Base-by-base conservation (phyloP, 2,113 vertebrate genomes). In the Heloderma charlesbogerti region DNA sequence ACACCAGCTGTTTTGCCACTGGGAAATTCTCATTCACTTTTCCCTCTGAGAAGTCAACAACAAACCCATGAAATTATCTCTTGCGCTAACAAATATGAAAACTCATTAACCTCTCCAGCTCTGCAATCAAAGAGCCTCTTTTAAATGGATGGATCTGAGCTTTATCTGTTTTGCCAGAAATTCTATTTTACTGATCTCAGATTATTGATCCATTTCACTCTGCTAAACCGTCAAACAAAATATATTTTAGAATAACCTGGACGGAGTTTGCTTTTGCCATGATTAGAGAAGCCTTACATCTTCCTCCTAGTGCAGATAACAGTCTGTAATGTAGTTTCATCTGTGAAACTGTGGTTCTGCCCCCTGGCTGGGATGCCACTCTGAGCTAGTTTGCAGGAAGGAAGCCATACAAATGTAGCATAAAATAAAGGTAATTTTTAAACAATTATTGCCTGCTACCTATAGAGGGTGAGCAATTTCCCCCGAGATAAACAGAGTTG, bases 141-240 rank as follows among this genome's bases (percentile, higher is more conserved):
- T 96, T 94, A 96, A 96, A 94, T 92, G 86, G 90, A 93, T 95
- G 95, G 94, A 96, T 91, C 94, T 93, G 90, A 78, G 90, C 0
- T 94, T 95, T 95, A 96, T 95, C 95, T 95, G 93, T 93, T 95
- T 95, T 95, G 88, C 85, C 51, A 0, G 91, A 94, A 94, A 95
- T 95, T 95, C 92, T 89, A 79, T 87, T 88, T 94, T 90, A 95
- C 95, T 94, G 92, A 96, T 96, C 93, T 88, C 93, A 94, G 95
- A 95, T 96, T 96, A 95, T 94, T 94, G 84, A 90, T 94, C 91
- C 90, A 93, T 95, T 95, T 94, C 88, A 85, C 91, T 45, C 89
- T 22, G 77, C 78, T 94, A 94, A 96, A 95, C 94, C 88, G 92
- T 84, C 90, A 27, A 94, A 93, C 88, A 93, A 96, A 96, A 94